phyloP scores from a whole-genome alignment of 2,888 invertebrate genomes.

The Poecilobothrus nobilitatus region DNA sequence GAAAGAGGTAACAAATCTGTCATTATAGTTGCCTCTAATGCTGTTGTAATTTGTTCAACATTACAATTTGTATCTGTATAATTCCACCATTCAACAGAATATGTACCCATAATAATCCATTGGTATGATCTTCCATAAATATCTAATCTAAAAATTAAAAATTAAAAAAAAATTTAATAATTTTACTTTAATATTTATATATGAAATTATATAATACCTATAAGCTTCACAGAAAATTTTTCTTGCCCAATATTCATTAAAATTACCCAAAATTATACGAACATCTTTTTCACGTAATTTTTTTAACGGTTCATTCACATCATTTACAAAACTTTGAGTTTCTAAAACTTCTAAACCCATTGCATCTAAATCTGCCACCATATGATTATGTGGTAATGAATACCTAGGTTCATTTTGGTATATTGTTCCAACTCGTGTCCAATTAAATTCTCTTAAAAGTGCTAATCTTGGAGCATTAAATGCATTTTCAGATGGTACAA shows the following conservation, averaged over 20 bases:
- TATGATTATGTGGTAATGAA: conserved; percentile 79
- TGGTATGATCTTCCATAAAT: conserved; percentile 91
- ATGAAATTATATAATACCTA: conserved; percentile 45
- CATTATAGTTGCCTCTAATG: conserved; percentile 79
- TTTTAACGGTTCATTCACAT: conserved; percentile 67
- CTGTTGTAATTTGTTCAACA: conserved; percentile 61
- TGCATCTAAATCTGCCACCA: conserved; percentile 77
- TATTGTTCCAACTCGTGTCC: conserved; percentile 94
- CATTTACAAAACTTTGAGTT: conserved; percentile 86
- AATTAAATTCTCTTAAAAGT: conserved; percentile 84
- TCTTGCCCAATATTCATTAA: conserved; percentile 89
- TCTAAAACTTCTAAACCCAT: conserved; percentile 70
- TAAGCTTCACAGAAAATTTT: conserved; percentile 82
- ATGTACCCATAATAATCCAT: conserved; percentile 89
- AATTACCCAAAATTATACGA: conserved; percentile 90
- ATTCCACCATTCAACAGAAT: conserved; percentile 69
- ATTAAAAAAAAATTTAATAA: conserved; percentile 12
- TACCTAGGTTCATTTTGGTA: conserved; percentile 94
- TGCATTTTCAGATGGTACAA: conserved; percentile 93
- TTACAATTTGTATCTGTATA: conserved; percentile 57
- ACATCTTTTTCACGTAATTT: conserved; percentile 86
- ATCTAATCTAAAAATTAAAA: conserved; percentile 50
- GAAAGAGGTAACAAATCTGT: conserved; percentile 81
- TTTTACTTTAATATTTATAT: conserved; percentile 10
- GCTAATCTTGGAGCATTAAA: conserved; percentile 88